Evolutionary conservation across 35 echinoderm and acorn worm genomes (phyloP).

Genomic region (Apostichopus japonicus): DNA sequence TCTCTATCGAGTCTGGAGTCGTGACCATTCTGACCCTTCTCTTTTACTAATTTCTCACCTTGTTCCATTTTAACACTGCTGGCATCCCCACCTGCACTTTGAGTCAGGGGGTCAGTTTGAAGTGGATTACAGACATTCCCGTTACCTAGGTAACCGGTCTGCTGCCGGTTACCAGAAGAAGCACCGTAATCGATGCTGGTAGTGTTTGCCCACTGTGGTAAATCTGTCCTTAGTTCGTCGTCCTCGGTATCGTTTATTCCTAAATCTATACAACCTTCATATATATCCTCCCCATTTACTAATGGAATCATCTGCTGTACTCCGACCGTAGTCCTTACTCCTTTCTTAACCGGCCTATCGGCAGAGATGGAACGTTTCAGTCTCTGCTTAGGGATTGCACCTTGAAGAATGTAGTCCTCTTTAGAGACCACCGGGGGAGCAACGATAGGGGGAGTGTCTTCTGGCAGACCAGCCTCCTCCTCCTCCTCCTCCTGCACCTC

Average conservation of each 20-base stretch:
- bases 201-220: constrained; percentile 88
- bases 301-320: constrained; percentile 55
- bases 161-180: constrained; percentile 30
- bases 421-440: constrained; percentile 42
- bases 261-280: constrained; percentile 43
- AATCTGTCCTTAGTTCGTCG: constrained; percentile 77
- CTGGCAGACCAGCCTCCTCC: neutral
- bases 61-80: neutral
- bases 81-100: neutral
- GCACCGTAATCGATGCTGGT: constrained; percentile 59
- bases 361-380: constrained; percentile 37
- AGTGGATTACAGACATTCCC: constrained; percentile 31
- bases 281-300: constrained; percentile 57
- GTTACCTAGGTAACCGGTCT: neutral
- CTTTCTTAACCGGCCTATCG: constrained; percentile 31
- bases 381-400: constrained; percentile 86
- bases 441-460: neutral
- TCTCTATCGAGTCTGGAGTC: neutral
- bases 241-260: constrained; percentile 56
- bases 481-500: constrained; percentile 8
- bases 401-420: constrained; percentile 79
- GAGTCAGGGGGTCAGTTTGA: neutral
- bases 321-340: constrained; percentile 29
- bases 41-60: neutral
- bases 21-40: neutral